Base-by-base conservation (phyloP, 2,888 invertebrate genomes). In the Ophion slaviceki region DNA sequence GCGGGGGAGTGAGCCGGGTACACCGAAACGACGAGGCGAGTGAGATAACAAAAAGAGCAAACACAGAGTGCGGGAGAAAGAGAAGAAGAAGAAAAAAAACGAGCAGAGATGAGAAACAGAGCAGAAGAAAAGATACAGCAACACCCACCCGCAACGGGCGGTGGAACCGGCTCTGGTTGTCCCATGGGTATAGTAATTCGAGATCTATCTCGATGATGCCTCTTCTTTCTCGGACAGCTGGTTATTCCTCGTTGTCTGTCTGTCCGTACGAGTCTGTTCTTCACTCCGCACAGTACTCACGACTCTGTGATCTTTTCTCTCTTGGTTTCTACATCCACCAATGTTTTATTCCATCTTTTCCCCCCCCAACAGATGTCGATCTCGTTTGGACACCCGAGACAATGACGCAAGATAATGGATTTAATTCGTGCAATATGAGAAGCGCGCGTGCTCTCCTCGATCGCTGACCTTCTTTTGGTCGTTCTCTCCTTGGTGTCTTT, bases 351-450 rank as follows among this genome's bases (percentile, higher is more conserved):
- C 76, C 88, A 64, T 87, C 64, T 82, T 84, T 85, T 85, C 87
- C 88, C 86, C 89, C 81, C 89, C 83, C 87, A 88, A 88, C 91
- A 91, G 91, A 92, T 92, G 91, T 90, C 89, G 89, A 90, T 89
- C 88, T 84, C 71, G 66, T 90, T 87, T 88, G 85, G 88, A 89
- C 87, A 88, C 88, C 83, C 89, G 91, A 92, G 91, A 92, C 91
- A 92, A 92, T 92, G 86, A 85, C 64, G 62, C 87, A 78, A 90
- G 90, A 92, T 91, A 91, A 92, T 90, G 89, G 91, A 89, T 89
- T 91, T 91, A 91, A 92, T 89, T 91, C 87, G 88, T 89, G 89
- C 84, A 86, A 82, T 79, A 82, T 77, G 80, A 85, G 64, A 82
- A 67, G 47, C 66, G 36, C 62, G 70, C 72, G 32, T 79, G 72